A percentile compares a stretch with the other conserved stretches of the same genome.
These are phyloP conservation scores for Eudasyphora cyanicolor DNA, from an alignment of 2,888 invertebrate species.

Conservation along the genomic window DNA sequence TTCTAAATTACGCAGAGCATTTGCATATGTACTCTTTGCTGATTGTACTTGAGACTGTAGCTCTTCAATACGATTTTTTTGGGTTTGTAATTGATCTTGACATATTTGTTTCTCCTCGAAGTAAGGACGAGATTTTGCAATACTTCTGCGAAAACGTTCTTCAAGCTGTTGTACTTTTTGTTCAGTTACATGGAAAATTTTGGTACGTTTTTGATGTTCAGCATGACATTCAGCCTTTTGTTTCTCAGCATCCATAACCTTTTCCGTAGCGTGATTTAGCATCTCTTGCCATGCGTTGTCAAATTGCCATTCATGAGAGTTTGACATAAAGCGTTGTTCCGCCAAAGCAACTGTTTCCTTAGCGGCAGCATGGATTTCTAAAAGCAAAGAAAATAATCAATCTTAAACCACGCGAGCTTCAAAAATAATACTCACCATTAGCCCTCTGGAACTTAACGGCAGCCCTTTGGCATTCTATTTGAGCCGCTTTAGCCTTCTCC, in stretches of 20 bases:
- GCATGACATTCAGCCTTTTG: conserved; percentile 93
- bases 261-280: conserved; percentile 96
- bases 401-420: neutral
- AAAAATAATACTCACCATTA: conserved; percentile 83
- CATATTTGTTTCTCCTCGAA: conserved; percentile 94
- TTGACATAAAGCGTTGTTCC: conserved; percentile 85
- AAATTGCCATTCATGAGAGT: conserved; percentile 85
- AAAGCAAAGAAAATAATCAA: neutral
- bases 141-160: conserved; percentile 89
- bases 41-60: conserved; percentile 87
- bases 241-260: conserved; percentile 96
- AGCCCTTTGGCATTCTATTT: conserved; percentile 92
- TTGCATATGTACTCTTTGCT: conserved; percentile 90
- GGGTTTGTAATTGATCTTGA: conserved; percentile 91
- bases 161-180: conserved; percentile 90
- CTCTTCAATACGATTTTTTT: conserved; percentile 90
- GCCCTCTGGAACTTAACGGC: conserved; percentile 95
- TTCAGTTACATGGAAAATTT: conserved; percentile 90
- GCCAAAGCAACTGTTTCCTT: conserved; percentile 96
- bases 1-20: conserved; percentile 91
- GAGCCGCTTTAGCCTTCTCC: conserved; percentile 88
- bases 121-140: conserved; percentile 92
- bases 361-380: conserved; percentile 93
- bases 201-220: conserved; percentile 91
- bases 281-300: conserved; percentile 99